Base-by-base conservation (phyloP, 1,140 invertebrate genomes). In the Araneus ventricosus region DNA sequence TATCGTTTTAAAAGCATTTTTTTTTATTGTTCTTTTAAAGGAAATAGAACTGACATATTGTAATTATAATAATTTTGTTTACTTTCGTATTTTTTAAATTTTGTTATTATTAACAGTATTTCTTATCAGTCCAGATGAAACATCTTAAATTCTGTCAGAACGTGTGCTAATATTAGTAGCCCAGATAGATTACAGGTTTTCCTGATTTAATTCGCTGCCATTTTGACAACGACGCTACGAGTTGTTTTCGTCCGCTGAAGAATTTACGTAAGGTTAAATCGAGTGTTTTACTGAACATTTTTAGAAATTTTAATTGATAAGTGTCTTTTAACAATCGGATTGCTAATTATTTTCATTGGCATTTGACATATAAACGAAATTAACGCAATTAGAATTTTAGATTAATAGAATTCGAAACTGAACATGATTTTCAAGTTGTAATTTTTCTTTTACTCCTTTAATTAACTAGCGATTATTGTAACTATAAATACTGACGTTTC, bases 201-300 rank as follows among this genome's bases (percentile, higher is more conserved):
- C 80, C 80, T 82, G 10, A 10, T 82, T 39, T n/a, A 17, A 41
- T n/a, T 82, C 80, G 80, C 75, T 80, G 75, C 80, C 80, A 82
- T 82, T 82, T 82, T 82, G 80, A 82, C 80, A 45, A 82, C 10
- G 70, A 75, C 70, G 70, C 70, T 75, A 75, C 34, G 17, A 34
- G 30, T 67, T 67, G 24, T 67, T n/a, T n/a, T 67, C 63, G 24
- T 67, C 63, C 24, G 3, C 27, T 30, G 57, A 67, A n/a, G 24
- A 67, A 27, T 27, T 10, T 30, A 30, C 27, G 63, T 52, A 52
- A 52, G 45, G 45, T 52, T 8, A 52, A 52, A 52, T 52, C n/a
- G 45, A 52, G 45, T 14, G 14, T 52, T 52, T 52, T 52, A 14
- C 45, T 52, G 0, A 52, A 52, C 10, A 52, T 17, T 52, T 52